Evolutionary conservation across 1,140 invertebrate genomes (phyloP).

Genomic region (Streblospio benedicti): DNA sequence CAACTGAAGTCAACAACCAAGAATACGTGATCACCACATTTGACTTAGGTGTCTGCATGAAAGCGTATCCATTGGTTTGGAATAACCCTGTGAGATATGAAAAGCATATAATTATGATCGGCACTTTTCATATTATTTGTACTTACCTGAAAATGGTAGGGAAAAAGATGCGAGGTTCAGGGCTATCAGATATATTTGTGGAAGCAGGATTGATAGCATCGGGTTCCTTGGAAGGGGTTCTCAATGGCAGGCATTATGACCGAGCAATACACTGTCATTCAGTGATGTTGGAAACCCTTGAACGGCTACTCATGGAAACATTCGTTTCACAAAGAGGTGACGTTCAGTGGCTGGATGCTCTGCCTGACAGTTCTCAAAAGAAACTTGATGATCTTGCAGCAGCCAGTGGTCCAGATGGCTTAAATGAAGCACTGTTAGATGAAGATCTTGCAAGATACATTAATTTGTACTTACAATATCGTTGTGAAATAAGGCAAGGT

Average conservation of each 20-base stretch:
- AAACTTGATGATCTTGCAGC: neutral
- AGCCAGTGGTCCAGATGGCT: neutral
- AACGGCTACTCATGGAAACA: neutral
- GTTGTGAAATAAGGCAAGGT: slow-evolving; percentile 3
- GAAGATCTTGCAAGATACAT: neutral
- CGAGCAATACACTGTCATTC: too few species aligned
- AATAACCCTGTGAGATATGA: neutral
- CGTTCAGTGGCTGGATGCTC: neutral
- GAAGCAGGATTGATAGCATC: neutral
- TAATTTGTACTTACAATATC: neutral
- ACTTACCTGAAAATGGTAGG: neutral
- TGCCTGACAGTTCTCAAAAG: neutral
- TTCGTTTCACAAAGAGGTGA: neutral
- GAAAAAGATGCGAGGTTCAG: neutral
- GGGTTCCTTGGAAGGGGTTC: neutral
- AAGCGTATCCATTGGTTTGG: neutral
- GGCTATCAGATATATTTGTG: neutral
- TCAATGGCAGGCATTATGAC: neutral
- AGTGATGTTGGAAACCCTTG: neutral
- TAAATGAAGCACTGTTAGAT: neutral
- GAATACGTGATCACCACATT: neutral
- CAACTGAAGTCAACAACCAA: neutral
- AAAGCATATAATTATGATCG: neutral
- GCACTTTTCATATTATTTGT: too few species aligned
- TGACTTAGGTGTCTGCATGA: neutral